These are phyloP conservation scores for Habrosyne pyritoides DNA, from an alignment of 2,888 invertebrate species.

Conservation along the genomic window DNA sequence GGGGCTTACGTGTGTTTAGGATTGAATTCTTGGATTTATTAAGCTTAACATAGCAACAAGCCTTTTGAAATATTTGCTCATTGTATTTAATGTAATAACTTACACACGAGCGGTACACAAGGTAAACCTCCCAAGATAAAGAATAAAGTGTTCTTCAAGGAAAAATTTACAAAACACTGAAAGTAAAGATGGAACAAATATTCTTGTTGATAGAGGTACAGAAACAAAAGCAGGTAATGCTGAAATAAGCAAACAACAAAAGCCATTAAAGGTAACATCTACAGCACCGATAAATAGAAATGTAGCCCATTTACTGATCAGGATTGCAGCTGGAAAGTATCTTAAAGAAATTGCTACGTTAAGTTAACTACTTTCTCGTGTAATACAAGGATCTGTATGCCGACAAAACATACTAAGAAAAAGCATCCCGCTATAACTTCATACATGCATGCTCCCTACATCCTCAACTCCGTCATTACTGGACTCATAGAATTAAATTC, in stretches of 20 bases:
- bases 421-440: no score
- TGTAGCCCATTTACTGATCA: background rate
- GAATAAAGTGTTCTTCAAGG: background rate
- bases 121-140: background rate
- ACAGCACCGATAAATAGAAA: background rate
- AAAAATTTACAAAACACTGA: constrained; percentile 1
- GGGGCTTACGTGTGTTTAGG: background rate
- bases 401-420: no score
- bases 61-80: constrained; percentile 4
- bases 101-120: background rate
- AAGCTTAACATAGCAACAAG: background rate
- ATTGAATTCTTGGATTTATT: background rate
- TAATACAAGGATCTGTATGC: background rate
- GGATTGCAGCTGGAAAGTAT: background rate
- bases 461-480: no score
- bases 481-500: no score
- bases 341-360: background rate
- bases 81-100: background rate
- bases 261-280: background rate
- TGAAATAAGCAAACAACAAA: background rate
- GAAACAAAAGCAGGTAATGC: background rate
- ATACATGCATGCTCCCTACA: no score
- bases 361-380: background rate
- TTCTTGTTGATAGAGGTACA: background rate
- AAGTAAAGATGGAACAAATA: background rate